Conservation (phyloP, 2,113 vertebrate genomes). For the Bostrychus sinensis region DNA sequence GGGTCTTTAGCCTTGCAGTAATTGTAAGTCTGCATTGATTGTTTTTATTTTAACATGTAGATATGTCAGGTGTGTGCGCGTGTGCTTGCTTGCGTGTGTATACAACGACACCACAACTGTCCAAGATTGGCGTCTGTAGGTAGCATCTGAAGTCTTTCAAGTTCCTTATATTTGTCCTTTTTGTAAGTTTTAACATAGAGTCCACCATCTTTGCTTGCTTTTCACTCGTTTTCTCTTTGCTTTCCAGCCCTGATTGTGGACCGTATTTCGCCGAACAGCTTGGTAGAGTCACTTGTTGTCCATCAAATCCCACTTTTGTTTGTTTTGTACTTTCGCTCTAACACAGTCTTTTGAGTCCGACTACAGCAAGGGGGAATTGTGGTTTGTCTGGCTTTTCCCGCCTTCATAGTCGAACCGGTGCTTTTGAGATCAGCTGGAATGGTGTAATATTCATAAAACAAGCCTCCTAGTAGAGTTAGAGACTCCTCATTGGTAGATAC, state of each 20-base stretch:
- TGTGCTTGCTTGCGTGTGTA: conserved; percentile 28
- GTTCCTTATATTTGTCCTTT: conserved; percentile 47
- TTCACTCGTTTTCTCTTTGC: conserved; percentile 39
- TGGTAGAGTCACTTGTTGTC: conserved; percentile 64
- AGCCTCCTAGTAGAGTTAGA: conserved; percentile 43
- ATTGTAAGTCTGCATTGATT: conserved; percentile 40
- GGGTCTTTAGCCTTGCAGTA: conserved; percentile 49
- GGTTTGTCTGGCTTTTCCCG: conserved; percentile 31
- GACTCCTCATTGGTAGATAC: conserved; percentile 72
- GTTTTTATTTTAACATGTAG: conserved; percentile 40
- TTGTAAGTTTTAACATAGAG: conserved; percentile 46
- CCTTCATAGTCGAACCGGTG: conserved; percentile 62
- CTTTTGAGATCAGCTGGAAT: conserved; percentile 65
- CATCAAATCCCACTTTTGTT: conserved; percentile 56
- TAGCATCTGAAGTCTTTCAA: conserved; percentile 70
- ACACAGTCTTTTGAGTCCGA: conserved; percentile 43
- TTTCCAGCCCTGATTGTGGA: conserved; percentile 58
- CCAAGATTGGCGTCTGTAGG: conserved; percentile 59
- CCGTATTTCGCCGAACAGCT: conserved; percentile 52
- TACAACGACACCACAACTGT: conserved; percentile 48
- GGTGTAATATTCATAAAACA: conserved; percentile 66
- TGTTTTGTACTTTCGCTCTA: conserved; percentile 40
- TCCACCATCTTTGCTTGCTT: conserved; percentile 35
- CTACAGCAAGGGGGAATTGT: conserved; percentile 37
- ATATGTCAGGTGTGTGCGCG: conserved; percentile 18